These are phyloP conservation scores for Potorous gilbertii DNA, from an alignment of 2,797 vertebrate genomes.

Conservation along the genomic window DNA sequence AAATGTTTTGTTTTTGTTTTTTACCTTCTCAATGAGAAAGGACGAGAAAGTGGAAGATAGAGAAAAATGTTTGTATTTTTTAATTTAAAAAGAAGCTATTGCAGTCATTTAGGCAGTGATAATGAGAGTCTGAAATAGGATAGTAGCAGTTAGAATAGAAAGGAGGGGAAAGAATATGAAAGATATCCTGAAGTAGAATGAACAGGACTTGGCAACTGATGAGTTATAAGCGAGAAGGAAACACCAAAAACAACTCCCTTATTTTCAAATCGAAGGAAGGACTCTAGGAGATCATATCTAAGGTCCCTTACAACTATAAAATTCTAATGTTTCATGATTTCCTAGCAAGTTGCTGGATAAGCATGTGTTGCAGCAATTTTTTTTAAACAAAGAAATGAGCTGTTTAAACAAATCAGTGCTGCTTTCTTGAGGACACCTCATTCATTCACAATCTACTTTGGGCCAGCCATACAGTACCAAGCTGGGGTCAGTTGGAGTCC, in stretches of 20 bases:
- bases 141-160: not conserved
- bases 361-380: not conserved
- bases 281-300: not conserved
- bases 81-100: not conserved
- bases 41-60: not conserved
- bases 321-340: not conserved
- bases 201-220: not conserved
- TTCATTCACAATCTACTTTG: not conserved
- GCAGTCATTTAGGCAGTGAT: not conserved
- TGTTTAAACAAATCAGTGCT: constrained; percentile 28
- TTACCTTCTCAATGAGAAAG: not conserved
- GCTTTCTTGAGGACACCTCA: accelerated
- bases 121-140: not conserved
- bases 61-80: not conserved
- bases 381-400: constrained; percentile 1
- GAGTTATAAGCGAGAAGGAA: not conserved
- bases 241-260: not conserved
- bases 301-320: not conserved
- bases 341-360: not conserved
- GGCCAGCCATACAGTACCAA: not conserved
- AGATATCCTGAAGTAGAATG: not conserved
- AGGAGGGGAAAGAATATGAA: not conserved
- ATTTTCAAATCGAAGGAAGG: not conserved
- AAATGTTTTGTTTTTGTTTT: not conserved
- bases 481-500: not conserved